Conservation (phyloP, 2,113 vertebrate genomes). For the Phaethornis superciliosus region DNA sequence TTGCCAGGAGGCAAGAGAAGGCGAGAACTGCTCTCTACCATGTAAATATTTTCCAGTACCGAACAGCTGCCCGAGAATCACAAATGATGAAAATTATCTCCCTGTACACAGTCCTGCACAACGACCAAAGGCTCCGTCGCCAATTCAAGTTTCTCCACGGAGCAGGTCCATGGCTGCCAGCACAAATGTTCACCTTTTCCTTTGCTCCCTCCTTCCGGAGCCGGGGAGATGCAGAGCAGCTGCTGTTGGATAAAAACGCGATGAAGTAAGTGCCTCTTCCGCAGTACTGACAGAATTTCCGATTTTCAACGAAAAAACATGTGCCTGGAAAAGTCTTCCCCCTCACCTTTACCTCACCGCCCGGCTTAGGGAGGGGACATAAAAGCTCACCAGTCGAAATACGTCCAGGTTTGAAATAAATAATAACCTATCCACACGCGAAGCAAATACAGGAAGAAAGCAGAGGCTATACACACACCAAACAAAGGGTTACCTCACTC, state of each 20-base stretch:
- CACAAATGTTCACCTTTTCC: neutral
- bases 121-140: neutral
- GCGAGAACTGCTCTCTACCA: neutral
- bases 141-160: neutral
- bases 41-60: neutral
- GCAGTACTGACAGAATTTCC: neutral
- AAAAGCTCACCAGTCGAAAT: neutral
- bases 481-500: neutral
- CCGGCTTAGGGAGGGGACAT: neutral
- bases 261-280: rapidly evolving
- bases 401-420: rapidly evolving
- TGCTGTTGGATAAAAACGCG: neutral
- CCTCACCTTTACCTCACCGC: neutral
- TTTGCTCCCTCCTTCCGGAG: neutral
- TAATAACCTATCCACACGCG: rapidly evolving
- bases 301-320: neutral
- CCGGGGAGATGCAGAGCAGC: rapidly evolving
- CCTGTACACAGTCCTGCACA: rapidly evolving
- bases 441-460: neutral
- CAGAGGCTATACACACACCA: neutral
- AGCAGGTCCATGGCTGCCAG: no score
- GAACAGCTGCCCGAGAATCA: neutral
- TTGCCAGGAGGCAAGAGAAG: neutral
- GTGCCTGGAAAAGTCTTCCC: neutral
- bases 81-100: rapidly evolving